Evolutionary conservation across 2,113 vertebrate species (phyloP).

Genomic region (Prionailurus bengalensis): DNA sequence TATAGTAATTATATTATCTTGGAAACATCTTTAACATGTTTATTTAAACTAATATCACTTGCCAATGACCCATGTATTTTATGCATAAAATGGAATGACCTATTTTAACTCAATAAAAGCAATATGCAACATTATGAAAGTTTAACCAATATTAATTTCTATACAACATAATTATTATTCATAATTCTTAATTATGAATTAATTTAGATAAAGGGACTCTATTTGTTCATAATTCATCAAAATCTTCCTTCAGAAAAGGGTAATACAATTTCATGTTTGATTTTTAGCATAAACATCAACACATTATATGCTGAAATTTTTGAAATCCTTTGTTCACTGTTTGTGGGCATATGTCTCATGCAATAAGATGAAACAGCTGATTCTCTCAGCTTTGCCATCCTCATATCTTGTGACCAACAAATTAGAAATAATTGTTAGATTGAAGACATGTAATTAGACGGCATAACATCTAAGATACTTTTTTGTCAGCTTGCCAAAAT

Average conservation of each 20-base stretch:
- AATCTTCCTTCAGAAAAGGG: background rate
- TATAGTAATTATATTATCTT: background rate
- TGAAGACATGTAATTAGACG: constrained; percentile 83
- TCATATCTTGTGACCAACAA: constrained; percentile 79
- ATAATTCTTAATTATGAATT: background rate
- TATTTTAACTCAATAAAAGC: background rate
- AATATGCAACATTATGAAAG: background rate
- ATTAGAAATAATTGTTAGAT: constrained; percentile 84
- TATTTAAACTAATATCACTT: constrained; percentile 11
- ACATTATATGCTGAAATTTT: background rate
- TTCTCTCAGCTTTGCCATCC: constrained; percentile 34
- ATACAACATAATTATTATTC: background rate
- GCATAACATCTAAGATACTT: constrained; percentile 80
- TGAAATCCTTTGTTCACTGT: constrained; percentile 44
- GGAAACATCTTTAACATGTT: background rate
- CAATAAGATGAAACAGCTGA: background rate
- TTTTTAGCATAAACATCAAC: background rate
- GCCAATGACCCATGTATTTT: background rate
- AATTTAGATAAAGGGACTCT: background rate
- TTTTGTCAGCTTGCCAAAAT: constrained; percentile 83
- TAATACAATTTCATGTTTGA: background rate
- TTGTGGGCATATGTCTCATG: constrained; percentile 31
- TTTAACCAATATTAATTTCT: background rate
- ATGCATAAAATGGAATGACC: background rate
- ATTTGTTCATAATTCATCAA: background rate